Conservation (phyloP, 2,888 invertebrate species). For the Brachypterus glaber region DNA sequence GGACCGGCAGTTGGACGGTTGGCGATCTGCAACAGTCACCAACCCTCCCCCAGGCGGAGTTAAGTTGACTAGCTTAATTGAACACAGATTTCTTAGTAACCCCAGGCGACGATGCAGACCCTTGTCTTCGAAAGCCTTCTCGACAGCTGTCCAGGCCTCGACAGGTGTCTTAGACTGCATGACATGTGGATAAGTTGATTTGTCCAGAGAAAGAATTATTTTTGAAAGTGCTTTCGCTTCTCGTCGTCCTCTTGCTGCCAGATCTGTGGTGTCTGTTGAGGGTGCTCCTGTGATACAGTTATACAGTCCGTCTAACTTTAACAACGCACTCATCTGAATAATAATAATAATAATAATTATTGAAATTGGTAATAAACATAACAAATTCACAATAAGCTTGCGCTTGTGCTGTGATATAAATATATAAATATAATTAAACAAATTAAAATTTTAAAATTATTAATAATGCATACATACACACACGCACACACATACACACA, state of each 20-base stretch:
- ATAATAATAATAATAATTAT: too few relatives aligned
- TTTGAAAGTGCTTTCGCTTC: conserved; percentile 16
- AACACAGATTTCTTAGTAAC: conserved; percentile 11
- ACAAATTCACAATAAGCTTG: too few relatives aligned
- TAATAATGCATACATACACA: too few relatives aligned
- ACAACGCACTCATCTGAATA: too few relatives aligned
- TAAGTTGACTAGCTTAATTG: conserved; percentile 8
- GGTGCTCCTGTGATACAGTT: conserved; percentile 2
- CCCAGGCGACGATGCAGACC: conserved; percentile 15
- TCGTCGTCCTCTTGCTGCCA: conserved; percentile 3
- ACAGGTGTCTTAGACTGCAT: conserved; percentile 15
- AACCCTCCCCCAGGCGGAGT: too few relatives aligned
- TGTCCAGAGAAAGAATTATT: conserved; percentile 19
- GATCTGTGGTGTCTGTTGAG: conserved; percentile 3
- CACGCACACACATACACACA: too few relatives aligned
- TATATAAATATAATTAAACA: too few relatives aligned
- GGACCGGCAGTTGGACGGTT: too few relatives aligned
- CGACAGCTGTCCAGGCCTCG: conserved; percentile 19
- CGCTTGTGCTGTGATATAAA: too few relatives aligned
- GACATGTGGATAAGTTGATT: conserved; percentile 17
- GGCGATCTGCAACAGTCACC: too few relatives aligned
- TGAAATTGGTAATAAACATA: too few relatives aligned
- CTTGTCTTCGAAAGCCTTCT: conserved; percentile 21
- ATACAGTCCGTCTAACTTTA: conserved; percentile 1
- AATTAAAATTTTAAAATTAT: too few relatives aligned